phyloP scores from a whole-genome alignment of 2,888 invertebrate genomes.

The Papilio demoleus region DNA sequence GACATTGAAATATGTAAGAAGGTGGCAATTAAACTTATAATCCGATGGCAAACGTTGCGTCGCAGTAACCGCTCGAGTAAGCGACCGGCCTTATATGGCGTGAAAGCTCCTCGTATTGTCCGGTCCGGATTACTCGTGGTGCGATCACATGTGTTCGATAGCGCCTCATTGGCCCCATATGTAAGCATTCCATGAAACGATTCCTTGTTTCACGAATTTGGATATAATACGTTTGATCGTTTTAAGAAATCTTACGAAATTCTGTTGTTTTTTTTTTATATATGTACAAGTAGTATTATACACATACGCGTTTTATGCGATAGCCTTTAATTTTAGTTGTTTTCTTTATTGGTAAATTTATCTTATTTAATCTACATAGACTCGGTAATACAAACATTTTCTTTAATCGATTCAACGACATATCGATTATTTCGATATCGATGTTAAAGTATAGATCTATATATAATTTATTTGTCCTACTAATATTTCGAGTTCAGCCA shows the following conservation, averaged over 20 bases:
- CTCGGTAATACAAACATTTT: too few relatives aligned
- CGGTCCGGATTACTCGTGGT: conserved; percentile 61
- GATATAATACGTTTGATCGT: conserved; percentile 5
- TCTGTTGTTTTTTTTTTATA: neutral
- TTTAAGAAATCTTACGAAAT: neutral
- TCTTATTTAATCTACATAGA: too few relatives aligned
- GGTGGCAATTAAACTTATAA: conserved; percentile 77
- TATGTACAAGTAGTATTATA: neutral
- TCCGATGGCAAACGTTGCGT: conserved; percentile 71
- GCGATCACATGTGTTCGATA: conserved; percentile 43
- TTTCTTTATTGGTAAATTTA: too few relatives aligned
- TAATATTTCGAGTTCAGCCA: neutral
- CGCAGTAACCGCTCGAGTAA: conserved; percentile 76
- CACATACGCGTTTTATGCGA: too few relatives aligned
- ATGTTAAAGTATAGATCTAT: neutral
- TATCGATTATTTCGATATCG: too few relatives aligned
- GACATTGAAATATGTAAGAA: conserved; percentile 61
- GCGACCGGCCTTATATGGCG: conserved; percentile 74
- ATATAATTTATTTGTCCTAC: neutral
- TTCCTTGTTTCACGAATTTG: conserved; percentile 20
- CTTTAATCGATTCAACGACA: too few relatives aligned
- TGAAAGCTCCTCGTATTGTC: conserved; percentile 80
- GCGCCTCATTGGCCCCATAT: conserved; percentile 28
- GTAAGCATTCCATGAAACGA: conserved; percentile 22
- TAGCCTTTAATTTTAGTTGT: too few relatives aligned